Conservation (phyloP, 2,113 vertebrate genomes). For the Crypturellus undulatus region DNA sequence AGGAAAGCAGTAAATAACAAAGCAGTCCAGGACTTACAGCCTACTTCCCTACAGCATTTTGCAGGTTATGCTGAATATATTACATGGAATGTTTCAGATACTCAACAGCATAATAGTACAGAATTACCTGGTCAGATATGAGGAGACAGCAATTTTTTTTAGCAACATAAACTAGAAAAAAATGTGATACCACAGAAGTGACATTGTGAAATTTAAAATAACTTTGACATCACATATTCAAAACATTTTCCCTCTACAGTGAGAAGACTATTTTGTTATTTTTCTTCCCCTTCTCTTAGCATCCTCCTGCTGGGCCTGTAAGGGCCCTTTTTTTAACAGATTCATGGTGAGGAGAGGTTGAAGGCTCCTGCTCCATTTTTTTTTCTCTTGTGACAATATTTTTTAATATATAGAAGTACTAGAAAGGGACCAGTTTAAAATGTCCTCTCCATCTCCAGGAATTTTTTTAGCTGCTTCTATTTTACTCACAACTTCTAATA, state of each 20-base stretch:
- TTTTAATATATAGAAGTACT: not conserved
- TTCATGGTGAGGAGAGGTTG: accelerated
- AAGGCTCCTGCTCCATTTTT: not conserved
- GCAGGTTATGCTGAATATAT: not conserved
- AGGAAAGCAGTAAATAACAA: not conserved
- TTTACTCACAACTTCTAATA: not conserved
- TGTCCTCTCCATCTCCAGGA: not conserved
- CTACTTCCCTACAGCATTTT: not conserved
- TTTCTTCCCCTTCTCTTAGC: not conserved
- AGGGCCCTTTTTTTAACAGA: not conserved
- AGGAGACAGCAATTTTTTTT: not conserved
- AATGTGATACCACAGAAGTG: not conserved
- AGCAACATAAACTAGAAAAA: not conserved
- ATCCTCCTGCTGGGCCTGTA: not conserved
- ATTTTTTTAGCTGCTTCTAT: not conserved
- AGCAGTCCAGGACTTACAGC: not conserved
- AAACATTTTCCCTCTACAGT: not conserved
- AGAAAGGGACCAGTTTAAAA: not conserved
- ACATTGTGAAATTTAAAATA: not conserved
- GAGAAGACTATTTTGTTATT: not conserved
- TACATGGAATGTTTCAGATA: not conserved
- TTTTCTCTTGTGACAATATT: not conserved
- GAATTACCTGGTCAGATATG: not conserved
- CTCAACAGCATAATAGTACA: not conserved
- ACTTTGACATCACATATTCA: not conserved